Base-by-base conservation (phyloP, 2,888 invertebrate species). In the Tetranychus piercei region DNA sequence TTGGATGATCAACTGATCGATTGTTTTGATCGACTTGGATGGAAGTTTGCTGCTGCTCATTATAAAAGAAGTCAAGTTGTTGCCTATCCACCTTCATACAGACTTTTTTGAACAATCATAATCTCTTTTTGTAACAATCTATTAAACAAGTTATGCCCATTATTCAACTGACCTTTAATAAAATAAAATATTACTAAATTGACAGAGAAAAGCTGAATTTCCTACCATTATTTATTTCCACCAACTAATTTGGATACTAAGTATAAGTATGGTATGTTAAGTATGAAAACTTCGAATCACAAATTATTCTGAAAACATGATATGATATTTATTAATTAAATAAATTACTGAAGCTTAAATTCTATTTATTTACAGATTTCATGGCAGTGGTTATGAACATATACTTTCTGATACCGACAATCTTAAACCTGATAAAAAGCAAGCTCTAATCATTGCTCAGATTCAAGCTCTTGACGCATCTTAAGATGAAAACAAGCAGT, bases 391-490 rank as follows among this genome's bases (percentile, higher is more conserved):
- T 15, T 55, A 55, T 55, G 55, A 55, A 55, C 18, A 34, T 23
- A 44, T 18, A 44, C 66, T 67, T 15, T 44, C 8, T 65, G 66
- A 43, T 73, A 18, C 34, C 9, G 43, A 15, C 22, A 66, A 43
- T 44, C 67, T 23, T 15, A 73, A 18, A n/a, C 5, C n/a, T 15
- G 67, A 6, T n/a, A 44, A n/a, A 73, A 73, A 66, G 4, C 15
- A 18, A 67, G 44, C 66, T 6, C 18, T 20, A 44, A 73, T 73
- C 22, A 34, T 73, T 11, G 88, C 91, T 7, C 89, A 91, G 82
- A 84, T 95, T 73, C 89, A 90, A 80, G 88, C 88, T 43, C 82
- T 94, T 23, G 92, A 93, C 81, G 79, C 78, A 71, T 80, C 81
- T 64, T 81, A 81, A 80, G 80, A 82, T 75, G 78, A 79, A 20